A percentile compares a stretch with the other conserved stretches of the same genome.
phyloP scores from a whole-genome alignment of 2,888 invertebrate genomes.

The Calephelis perditalis region DNA sequence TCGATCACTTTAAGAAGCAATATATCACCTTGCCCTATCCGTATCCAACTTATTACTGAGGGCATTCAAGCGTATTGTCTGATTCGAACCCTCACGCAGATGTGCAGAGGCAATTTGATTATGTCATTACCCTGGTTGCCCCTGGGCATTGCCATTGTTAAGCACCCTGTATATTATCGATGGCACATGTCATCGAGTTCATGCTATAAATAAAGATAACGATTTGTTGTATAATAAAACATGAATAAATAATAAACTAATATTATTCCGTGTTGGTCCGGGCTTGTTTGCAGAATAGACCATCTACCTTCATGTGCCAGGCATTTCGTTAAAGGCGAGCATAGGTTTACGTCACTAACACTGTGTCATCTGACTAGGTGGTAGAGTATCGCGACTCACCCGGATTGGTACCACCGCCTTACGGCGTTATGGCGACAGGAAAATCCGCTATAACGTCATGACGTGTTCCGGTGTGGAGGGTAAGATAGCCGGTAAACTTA shows the following conservation, averaged over 20 bases:
- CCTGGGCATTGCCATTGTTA: slow-evolving; percentile 37
- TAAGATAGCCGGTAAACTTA: too few species aligned
- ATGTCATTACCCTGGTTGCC: slow-evolving; percentile 48
- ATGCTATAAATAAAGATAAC: background rate
- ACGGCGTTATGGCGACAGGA: too few species aligned
- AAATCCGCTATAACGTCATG: too few species aligned
- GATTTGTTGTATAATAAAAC: background rate
- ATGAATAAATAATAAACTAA: slow-evolving; percentile 5
- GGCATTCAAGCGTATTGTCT: slow-evolving; percentile 55
- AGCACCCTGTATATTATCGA: slow-evolving; percentile 12
- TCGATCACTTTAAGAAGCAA: slow-evolving; percentile 67
- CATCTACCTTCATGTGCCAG: too few species aligned
- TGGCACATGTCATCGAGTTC: slow-evolving; percentile 19
- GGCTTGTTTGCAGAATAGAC: too few species aligned
- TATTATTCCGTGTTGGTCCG: background rate
- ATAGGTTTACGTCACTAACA: too few species aligned
- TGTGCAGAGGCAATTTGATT: slow-evolving; percentile 60
- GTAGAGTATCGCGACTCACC: too few species aligned
- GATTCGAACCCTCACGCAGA: slow-evolving; percentile 39
- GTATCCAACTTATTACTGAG: slow-evolving; percentile 57
- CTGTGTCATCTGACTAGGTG: too few species aligned
- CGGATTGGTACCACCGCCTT: too few species aligned
- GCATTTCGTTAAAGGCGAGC: too few species aligned
- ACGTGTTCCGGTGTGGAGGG: too few species aligned
- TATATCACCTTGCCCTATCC: slow-evolving; percentile 58